Base-by-base conservation (phyloP, 2,888 invertebrate species). In the Microdon myrmicae region DNA sequence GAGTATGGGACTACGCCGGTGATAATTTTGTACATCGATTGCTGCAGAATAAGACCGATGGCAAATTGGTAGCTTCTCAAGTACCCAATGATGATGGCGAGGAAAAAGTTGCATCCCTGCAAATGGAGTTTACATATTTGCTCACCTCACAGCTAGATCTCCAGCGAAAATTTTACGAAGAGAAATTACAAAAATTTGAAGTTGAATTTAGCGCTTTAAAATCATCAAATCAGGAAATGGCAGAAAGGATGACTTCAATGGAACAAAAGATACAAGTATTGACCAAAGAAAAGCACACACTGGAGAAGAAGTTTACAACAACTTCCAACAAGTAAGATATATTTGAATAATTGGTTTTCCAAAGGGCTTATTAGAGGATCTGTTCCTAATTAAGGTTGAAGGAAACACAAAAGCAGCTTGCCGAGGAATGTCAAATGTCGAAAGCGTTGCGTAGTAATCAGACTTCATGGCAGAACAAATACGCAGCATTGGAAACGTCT, bases 1-100 rank as follows among this genome's bases (percentile, higher is more conserved):
- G 96, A 39, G 99, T 99, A 0, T 99, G 99, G 99, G 99, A 99
- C 77, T 99, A 99, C 78, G 96, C 96, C 41, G 97, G 97, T 70
- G 90, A 91, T 76, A 90, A 90, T 76, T 93, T 91, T 76, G 92
- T 94, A 4, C 92, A 94, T 81, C 87, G 99, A 8, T 82, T 99
- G 25, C 87, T 99, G 13, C 97, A 97, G 82, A 97, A 94, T 80
- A 96, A 98, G 82, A 87, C 88, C 8, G 98, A 98, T 82, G 98
- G 97, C 13, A 98, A 98, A 80, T 83, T 97, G 73, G 96, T 99
- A 8, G 88, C 91, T 8, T 84, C 87, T 1, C 87, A 87, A 47
- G 88, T 88, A 0, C 87, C 86, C 1, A 83, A 84, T 14, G 83
- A 84, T 35, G 86, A 85, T 68, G 83, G 83, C 32, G 83, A 83